These are phyloP conservation scores for Sebastes diploproa DNA, from an alignment of 2,797 vertebrate species.

Conservation along the genomic window DNA sequence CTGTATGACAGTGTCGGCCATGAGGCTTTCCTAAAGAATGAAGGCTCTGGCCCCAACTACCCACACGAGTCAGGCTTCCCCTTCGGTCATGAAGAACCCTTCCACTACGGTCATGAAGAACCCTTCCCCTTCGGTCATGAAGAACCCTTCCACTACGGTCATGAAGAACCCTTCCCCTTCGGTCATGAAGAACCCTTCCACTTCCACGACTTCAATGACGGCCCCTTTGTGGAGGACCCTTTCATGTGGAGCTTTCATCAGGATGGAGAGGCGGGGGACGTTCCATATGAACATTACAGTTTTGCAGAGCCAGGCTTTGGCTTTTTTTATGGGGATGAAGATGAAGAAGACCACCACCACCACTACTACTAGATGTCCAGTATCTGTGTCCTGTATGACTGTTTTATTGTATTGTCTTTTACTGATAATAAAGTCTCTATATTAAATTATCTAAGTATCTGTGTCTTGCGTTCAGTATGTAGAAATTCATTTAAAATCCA, in stretches of 20 bases:
- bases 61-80: not conserved
- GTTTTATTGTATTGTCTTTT: not conserved
- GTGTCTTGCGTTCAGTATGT: not conserved
- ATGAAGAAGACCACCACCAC: conserved; percentile 28
- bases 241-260: conserved; percentile 45
- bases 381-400: not conserved
- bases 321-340: conserved; percentile 21
- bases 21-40: conserved; percentile 40
- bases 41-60: not conserved
- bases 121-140: conserved; percentile 27
- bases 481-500: not conserved
- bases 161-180: conserved; percentile 37
- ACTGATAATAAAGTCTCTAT: conserved; percentile 46
- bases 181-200: conserved; percentile 46
- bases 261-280: conserved; percentile 27
- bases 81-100: conserved; percentile 55
- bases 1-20: conserved; percentile 67
- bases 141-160: conserved; percentile 41
- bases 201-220: conserved; percentile 39
- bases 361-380: conserved; percentile 11
- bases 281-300: not conserved
- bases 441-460: not conserved
- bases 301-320: conserved; percentile 21
- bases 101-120: conserved; percentile 49
- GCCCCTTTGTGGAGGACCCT: conserved; percentile 22